Evolutionary conservation across 2,113 vertebrate species (phyloP).

Genomic region (Prunella fulvescens): DNA sequence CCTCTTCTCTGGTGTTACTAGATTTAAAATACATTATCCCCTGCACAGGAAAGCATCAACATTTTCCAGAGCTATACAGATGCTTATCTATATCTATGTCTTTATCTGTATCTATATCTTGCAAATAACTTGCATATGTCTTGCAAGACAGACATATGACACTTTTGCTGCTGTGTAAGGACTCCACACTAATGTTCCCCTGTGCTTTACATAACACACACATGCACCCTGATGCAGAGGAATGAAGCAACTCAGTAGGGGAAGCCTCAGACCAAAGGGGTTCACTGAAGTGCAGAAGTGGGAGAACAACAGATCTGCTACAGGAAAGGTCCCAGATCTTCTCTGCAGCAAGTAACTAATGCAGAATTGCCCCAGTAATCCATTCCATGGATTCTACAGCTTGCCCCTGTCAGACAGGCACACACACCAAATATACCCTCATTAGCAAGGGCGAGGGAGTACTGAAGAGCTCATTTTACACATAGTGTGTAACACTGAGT

Average conservation of each 20-base stretch:
- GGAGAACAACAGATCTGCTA: background rate
- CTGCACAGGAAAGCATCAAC: background rate
- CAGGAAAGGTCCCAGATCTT: conserved; percentile 1
- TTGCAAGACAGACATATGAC: background rate
- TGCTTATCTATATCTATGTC: background rate
- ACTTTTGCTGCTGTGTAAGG: background rate
- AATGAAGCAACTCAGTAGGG: background rate
- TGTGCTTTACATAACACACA: background rate
- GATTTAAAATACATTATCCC: background rate
- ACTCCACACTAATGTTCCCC: background rate
- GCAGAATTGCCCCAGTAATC: background rate
- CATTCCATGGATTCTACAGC: background rate
- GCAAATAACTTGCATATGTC: background rate
- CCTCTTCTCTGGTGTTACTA: background rate
- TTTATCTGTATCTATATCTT: background rate
- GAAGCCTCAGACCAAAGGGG: background rate
- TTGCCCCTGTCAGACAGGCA: background rate
- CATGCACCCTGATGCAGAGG: background rate
- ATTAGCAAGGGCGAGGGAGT: background rate
- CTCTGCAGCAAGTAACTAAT: background rate
- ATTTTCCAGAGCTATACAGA: background rate
- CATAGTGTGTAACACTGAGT: background rate
- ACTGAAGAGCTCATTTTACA: background rate
- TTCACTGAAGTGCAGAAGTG: conserved; percentile 6
- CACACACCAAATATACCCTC: background rate